Evolutionary conservation across 2,888 invertebrate species (phyloP), one percentile per base, ranked within the genome.

Genomic region (Heliconius hortense): DNA sequence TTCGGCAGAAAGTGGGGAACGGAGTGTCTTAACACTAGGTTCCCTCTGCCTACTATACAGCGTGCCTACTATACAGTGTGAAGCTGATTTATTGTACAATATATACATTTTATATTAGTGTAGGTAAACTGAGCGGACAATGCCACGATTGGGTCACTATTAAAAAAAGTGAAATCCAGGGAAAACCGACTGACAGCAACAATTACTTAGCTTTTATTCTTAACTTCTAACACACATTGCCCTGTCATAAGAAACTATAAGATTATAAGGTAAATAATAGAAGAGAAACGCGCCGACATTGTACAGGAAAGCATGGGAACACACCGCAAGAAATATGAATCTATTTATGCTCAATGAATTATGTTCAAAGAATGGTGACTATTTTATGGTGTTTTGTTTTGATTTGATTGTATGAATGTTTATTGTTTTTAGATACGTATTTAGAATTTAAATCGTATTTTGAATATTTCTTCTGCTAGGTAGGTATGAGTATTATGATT

Each of bases 291-390:
- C 75, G 35, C 62, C 31, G 70, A 80, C 75, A 80, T 77, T 77
- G 79, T 78, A 73, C 71, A 69, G 73, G 77, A 81, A 80, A 76
- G 77, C 79, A 78, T 80, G 80, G 78, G 80, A 80, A 81, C 64
- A 66, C 73, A 73, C 60, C 28, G 66, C 75, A 77, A 79, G 77
- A 76, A 77, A 74, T 62, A 62, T 18, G 74, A 74, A 76, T 63
- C 68, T 73, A 73, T 62, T 71, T 48, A 39, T 66, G 28, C 63
- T 69, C 39, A 39, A 70, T 15, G 72, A 56, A 39, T 74, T 68
- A 67, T 67, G 64, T 66, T 31, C 31, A 31, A 31, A 31, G 70
- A 73, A 73, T 64, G 18, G 48, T 62, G 68, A 74, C 48, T 69
- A 31, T 31, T 68, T 18, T 28, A 73, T 59, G 24, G 28, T 15